Base-by-base conservation (phyloP, 2,113 vertebrate genomes). In the Solenodon paradoxus region DNA sequence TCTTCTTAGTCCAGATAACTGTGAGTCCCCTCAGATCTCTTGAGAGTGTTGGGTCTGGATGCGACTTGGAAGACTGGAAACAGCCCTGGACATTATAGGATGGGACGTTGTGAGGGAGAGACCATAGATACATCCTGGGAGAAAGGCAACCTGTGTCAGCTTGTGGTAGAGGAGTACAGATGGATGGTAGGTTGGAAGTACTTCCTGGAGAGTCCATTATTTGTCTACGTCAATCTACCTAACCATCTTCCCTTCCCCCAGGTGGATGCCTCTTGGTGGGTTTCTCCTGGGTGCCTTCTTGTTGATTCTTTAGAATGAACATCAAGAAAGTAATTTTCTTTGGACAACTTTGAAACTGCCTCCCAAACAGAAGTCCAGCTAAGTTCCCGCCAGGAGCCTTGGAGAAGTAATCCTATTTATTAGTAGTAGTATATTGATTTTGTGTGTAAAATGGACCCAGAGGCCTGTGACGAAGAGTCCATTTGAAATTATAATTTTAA, bases 401-500 rank as follows among this genome's bases (percentile, higher is more conserved):
- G 38, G 95, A 22, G 86, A 92, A 92, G 84, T 59, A 96, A 96
- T 88, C 78, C 92, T 75, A 59, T 96, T 97, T 97, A 95, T 92
- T 95, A 95, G 84, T 74, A 82, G 88, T 68, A 64, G 66, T 75
- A 12, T 96, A 97, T 97, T 95, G 96, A 97, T 97, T 97, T 53
- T 96, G 55, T 88, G 63, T 93, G 80, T 92, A 89, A 97, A 93
- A 96, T 88, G 83, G 92, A 80, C 87, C 92, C 93, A 92, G 71
- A 96, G 78, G 84, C 78, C 88, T 92, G 55, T 64, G 88, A 91
- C 96, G 95, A 49, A 78, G 90, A 95, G 88, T 95, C 66, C 88
- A 61, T 92, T 96, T 95, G 84, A 95, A 95, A 97, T 97, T 88
- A 94, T 94, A 94, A 90, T 97, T 95, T 94, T 78, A 96, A 91